Evolutionary conservation across 2,888 invertebrate species (phyloP).

Genomic region (Perizoma flavofasciatum): DNA sequence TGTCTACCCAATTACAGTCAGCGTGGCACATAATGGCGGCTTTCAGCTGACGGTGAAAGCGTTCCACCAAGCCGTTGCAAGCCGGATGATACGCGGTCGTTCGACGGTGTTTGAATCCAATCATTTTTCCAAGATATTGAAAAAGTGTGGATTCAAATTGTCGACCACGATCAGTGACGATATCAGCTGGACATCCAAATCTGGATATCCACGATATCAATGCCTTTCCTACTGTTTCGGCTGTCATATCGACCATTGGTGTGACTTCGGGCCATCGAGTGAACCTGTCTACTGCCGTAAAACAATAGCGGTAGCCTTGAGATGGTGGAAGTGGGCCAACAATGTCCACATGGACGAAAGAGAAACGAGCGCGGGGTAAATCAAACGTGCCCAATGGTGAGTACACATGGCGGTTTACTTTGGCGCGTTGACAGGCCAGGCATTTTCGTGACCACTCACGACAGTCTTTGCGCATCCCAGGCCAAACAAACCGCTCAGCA

Average conservation of each 20-base stretch:
- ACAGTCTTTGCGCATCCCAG: conserved; percentile 1
- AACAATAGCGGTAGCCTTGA: conserved; percentile 7
- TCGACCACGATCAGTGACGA: too few relatives aligned
- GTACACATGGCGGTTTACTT: too few relatives aligned
- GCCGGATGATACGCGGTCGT: too few relatives aligned
- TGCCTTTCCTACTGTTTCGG: conserved; percentile 21
- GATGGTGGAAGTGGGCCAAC: conserved; percentile 12
- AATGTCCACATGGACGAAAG: conserved; percentile 9
- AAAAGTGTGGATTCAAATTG: too few relatives aligned
- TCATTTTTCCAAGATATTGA: too few relatives aligned
- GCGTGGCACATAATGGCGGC: too few relatives aligned
- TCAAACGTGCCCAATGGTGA: too few relatives aligned
- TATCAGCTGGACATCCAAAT: too few relatives aligned
- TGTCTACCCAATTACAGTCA: too few relatives aligned
- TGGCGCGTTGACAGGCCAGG: conserved; percentile 2
- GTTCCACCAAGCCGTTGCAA: too few relatives aligned
- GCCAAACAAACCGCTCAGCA: conserved; percentile 20
- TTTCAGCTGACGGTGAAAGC: too few relatives aligned
- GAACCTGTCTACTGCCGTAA: conserved; percentile 1
- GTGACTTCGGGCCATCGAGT: conserved; percentile 17
- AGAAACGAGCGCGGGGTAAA: conserved; percentile 1
- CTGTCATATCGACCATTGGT: conserved; percentile 14
- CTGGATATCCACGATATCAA: conserved; percentile 7
- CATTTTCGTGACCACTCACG: not conserved
- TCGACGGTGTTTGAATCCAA: too few relatives aligned